Evolutionary conservation across 2,888 invertebrate species (phyloP).

Genomic region (Macropis europaea): DNA sequence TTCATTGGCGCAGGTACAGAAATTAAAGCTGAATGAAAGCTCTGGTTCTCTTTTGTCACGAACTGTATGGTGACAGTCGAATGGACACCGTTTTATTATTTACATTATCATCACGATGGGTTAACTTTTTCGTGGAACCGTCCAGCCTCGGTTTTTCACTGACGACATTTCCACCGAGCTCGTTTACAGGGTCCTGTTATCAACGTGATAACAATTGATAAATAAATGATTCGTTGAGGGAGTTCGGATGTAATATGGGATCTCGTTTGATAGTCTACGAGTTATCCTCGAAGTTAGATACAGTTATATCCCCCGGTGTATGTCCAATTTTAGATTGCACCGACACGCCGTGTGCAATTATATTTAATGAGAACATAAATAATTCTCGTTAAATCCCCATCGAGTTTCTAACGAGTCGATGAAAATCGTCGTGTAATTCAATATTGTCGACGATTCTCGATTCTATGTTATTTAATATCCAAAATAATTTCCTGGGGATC

Average conservation of each 20-base stretch:
- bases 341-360: slow-evolving; percentile 48
- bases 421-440: slow-evolving; percentile 30
- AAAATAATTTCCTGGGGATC: slow-evolving; percentile 4
- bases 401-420: neutral
- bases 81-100: no score
- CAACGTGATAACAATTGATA: slow-evolving; percentile 21
- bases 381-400: slow-evolving; percentile 17
- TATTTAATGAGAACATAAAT: slow-evolving; percentile 56
- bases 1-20: no score
- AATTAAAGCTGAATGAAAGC: no score
- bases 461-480: neutral
- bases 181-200: slow-evolving; percentile 1
- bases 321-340: slow-evolving; percentile 48
- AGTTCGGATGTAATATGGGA: slow-evolving; percentile 24
- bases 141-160: slow-evolving; percentile 23
- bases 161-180: slow-evolving; percentile 15
- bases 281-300: slow-evolving; percentile 55
- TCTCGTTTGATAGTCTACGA: slow-evolving; percentile 57
- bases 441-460: slow-evolving; percentile 11
- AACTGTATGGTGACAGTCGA: no score
- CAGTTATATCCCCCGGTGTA: slow-evolving; percentile 52
- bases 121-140: neutral
- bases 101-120: no score
- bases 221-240: slow-evolving; percentile 51
- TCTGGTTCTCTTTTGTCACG: no score